Base-by-base conservation (phyloP, 2,888 invertebrate species). In the Cheilosia urbana region DNA sequence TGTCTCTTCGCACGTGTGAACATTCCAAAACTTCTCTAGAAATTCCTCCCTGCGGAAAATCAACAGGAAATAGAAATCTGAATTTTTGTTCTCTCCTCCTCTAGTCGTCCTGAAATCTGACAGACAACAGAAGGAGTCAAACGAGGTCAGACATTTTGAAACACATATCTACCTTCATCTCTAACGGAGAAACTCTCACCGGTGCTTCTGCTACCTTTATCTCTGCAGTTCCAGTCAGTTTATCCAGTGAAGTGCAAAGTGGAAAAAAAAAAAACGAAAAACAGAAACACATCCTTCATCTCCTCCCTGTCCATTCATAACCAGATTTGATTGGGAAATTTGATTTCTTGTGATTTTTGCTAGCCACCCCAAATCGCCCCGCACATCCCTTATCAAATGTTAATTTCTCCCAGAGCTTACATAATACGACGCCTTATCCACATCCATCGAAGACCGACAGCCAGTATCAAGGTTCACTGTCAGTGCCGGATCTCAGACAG, bases 71-170 rank as follows among this genome's bases (percentile, higher is more conserved):
- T 82, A 65, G 72, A 72, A 76, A 72, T 77, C 55, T 60, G 77
- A 72, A 55, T 72, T 77, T 60, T 60, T 53, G 45, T 40, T 60
- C 11, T 21, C 9, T 47, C 51, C 13, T 19, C 11, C 51, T 47
- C 34, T 27, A 62, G 60, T 27, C 37, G 47, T 65, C 66, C 72
- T 40, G 60, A 55, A 77, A 77, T 66, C 71, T 72, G 72, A 72
- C 77, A 82, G 82, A 77, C 77, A 82, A 77, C 77, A 65, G 60
- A 77, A 77, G 49, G 77, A 77, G 77, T 82, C 77, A 82, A 82
- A 82, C 60, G 77, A 82, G 82, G 71, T 82, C 77, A 77, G 60
- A 72, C 66, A 72, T 72, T 55, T 72, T 55, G 60, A 53, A 40
- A 40, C 68, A 49, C 49, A 24, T 5, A 19, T 7, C 30, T 7